Percentiles rank a stretch among this genome's conserved stretches.
Evolutionary conservation across 2,888 invertebrate species (phyloP).

Genomic region (Drosophila niveifrons): DNA sequence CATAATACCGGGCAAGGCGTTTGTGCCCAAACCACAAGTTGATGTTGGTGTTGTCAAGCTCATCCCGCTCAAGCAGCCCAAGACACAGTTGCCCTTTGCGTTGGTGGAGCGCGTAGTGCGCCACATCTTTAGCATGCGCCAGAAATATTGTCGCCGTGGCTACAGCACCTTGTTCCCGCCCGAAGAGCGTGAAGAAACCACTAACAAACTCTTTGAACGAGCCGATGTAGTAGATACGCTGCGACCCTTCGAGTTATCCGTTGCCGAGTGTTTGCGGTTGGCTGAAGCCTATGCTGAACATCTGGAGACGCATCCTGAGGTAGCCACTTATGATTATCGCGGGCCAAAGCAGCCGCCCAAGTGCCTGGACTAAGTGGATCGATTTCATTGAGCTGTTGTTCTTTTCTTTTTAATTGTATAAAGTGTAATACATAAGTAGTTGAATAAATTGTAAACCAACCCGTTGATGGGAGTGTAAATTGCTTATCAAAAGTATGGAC

Average conservation of each 20-base stretch:
- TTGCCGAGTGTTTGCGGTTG: slow-evolving; percentile 92
- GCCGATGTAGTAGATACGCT: slow-evolving; percentile 90
- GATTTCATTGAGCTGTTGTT: slow-evolving; percentile 42
- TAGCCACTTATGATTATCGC: slow-evolving; percentile 90
- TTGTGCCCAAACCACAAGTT: slow-evolving; percentile 97
- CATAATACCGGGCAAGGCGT: slow-evolving; percentile 94
- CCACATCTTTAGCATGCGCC: slow-evolving; percentile 94
- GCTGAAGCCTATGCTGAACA: slow-evolving; percentile 92
- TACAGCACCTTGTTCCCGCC: slow-evolving; percentile 92
- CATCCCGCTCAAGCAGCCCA: slow-evolving; percentile 91
- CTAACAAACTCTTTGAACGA: slow-evolving; percentile 88
- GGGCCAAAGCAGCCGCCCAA: slow-evolving; percentile 82
- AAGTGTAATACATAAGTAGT: slow-evolving; percentile 66
- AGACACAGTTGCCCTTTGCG: slow-evolving; percentile 91
- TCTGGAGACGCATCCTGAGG: slow-evolving; percentile 89
- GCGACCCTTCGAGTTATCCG: slow-evolving; percentile 90
- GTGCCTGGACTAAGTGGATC: slow-evolving; percentile 21
- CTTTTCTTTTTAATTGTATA: slow-evolving; percentile 59
- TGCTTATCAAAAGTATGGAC: slow-evolving; percentile 14
- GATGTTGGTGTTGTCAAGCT: slow-evolving; percentile 98
- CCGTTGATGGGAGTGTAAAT: slow-evolving; percentile 28
- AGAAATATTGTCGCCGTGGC: slow-evolving; percentile 92
- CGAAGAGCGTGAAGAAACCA: slow-evolving; percentile 88
- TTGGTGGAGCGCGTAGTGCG: slow-evolving; percentile 95
- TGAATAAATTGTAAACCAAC: slow-evolving; percentile 44